phyloP scores from a whole-genome alignment of 2,888 invertebrate species.

The Aphodius granarius region DNA sequence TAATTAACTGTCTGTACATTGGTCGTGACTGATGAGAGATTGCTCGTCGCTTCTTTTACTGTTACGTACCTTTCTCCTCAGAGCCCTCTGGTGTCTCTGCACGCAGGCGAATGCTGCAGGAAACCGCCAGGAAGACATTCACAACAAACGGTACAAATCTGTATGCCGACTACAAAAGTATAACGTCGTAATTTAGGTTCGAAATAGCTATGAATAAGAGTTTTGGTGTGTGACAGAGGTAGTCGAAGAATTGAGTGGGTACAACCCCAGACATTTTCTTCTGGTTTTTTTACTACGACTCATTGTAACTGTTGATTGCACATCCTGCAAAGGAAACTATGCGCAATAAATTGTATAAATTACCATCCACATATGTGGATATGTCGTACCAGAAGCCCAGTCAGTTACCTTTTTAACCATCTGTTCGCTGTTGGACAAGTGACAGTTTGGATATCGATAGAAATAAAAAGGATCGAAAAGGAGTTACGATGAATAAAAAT shows the following conservation, averaged over 20 bases:
- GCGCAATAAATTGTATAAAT: background rate
- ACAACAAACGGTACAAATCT: background rate
- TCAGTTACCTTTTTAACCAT: background rate
- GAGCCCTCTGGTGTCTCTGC: background rate
- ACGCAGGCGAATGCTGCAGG: background rate
- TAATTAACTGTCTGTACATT: slow-evolving; percentile 1
- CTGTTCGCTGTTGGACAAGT: background rate
- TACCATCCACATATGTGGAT: background rate
- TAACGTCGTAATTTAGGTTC: background rate
- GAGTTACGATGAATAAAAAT: background rate
- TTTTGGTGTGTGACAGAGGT: too few species aligned
- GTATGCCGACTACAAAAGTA: background rate
- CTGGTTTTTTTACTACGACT: too few species aligned
- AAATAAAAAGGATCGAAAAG: background rate
- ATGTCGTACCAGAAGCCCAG: background rate
- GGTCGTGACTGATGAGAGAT: slow-evolving; percentile 10
- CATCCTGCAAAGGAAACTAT: too few species aligned
- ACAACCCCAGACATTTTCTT: too few species aligned
- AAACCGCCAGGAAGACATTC: background rate
- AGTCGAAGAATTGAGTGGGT: too few species aligned
- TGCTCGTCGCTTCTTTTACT: slow-evolving; percentile 9
- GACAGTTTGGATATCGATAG: background rate
- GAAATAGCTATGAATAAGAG: background rate
- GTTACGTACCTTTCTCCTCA: slow-evolving; percentile 7
- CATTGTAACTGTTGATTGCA: too few species aligned